phyloP scores from a whole-genome alignment of 2,888 invertebrate genomes.

The Gastrophysa polygoni region DNA sequence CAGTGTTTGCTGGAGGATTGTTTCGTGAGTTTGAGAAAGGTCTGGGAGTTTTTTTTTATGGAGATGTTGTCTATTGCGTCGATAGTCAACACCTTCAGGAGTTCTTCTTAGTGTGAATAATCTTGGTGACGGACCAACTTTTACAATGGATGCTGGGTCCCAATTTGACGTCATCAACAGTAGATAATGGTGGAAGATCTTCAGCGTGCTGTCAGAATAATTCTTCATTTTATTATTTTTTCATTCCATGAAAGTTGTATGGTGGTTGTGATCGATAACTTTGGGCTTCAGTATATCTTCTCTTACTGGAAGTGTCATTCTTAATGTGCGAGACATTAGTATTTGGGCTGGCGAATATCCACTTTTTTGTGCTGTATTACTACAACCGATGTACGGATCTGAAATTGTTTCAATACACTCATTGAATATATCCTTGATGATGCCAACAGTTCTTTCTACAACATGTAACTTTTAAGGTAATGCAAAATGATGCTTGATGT shows the following conservation, averaged over 20 bases:
- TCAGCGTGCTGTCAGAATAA: not conserved
- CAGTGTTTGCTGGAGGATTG: not conserved
- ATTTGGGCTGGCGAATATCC: not conserved
- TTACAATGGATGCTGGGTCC: not conserved
- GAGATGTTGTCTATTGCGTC: not conserved
- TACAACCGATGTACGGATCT: not conserved
- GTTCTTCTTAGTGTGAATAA: not conserved
- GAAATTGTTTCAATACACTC: not conserved
- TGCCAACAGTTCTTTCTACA: not conserved
- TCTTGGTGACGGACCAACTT: not conserved
- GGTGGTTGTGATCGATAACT: not conserved
- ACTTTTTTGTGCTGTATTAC: not conserved
- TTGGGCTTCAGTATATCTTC: not conserved
- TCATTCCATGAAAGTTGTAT: not conserved
- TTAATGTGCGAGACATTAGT: not conserved
- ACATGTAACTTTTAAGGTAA: not conserved
- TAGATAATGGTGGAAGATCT: not conserved
- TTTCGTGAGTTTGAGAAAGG: no score
- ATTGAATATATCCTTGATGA: not conserved
- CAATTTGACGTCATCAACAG: not conserved
- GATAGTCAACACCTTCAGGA: not conserved
- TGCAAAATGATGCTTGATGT: not conserved
- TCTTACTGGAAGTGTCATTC: not conserved
- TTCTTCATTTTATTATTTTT: not conserved
- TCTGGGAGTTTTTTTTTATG: not conserved